Evolutionary conservation across 2,888 invertebrate genomes (phyloP).

Genomic region (Drosophila macrothrix): DNA sequence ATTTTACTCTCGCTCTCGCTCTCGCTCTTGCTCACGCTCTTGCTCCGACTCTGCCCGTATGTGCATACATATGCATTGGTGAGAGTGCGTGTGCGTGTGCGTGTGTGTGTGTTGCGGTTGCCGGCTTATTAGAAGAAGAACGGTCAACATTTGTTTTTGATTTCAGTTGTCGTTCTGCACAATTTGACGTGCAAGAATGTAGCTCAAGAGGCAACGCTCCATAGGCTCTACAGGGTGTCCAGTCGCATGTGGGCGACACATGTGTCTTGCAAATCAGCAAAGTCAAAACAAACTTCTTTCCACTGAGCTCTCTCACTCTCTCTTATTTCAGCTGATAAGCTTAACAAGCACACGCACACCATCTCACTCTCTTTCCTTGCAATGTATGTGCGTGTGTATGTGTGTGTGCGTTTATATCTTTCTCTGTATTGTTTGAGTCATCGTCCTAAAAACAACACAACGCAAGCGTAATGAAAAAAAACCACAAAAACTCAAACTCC

Average conservation of each 20-base stretch:
- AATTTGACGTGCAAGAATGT: conserved; percentile 75
- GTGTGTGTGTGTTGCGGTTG: conserved; percentile 43
- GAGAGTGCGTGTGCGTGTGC: conserved; percentile 7
- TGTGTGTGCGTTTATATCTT: conserved; percentile 4
- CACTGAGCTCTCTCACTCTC: conserved; percentile 29
- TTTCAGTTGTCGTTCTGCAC: conserved; percentile 61
- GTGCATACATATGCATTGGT: neutral
- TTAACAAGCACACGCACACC: conserved; percentile 20
- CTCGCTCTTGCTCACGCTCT: conserved; percentile 10
- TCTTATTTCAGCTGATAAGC: conserved; percentile 68
- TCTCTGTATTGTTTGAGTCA: conserved; percentile 68
- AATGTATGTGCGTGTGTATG: neutral
- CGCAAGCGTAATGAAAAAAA: conserved; percentile 31
- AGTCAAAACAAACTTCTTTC: conserved; percentile 24
- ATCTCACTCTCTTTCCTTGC: conserved; percentile 5
- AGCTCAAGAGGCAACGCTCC: conserved; percentile 47
- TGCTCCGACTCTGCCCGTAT: conserved; percentile 13
- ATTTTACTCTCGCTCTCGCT: conserved; percentile 13
- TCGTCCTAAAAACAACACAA: conserved; percentile 68
- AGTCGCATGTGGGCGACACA: conserved; percentile 47
- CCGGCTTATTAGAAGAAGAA: conserved; percentile 67
- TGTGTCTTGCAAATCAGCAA: conserved; percentile 45
- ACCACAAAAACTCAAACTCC: conserved; percentile 55
- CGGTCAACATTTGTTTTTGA: conserved; percentile 80
- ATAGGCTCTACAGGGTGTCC: conserved; percentile 63